Evolutionary conservation across 2,888 invertebrate genomes (phyloP), one percentile per base, ranked within the genome.

Genomic region (Bombylius major): DNA sequence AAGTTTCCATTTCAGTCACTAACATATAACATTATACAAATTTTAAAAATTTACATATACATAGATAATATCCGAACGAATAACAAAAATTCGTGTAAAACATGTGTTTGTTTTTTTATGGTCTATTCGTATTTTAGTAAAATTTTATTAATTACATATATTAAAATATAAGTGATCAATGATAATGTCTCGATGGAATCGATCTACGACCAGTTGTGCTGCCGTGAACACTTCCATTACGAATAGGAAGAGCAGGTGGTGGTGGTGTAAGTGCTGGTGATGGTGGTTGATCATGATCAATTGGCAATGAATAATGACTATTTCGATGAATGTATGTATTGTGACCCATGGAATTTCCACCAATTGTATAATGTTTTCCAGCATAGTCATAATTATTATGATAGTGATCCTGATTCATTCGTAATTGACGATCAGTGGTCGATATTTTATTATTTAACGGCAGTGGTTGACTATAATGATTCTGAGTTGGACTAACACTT

Each of bases 391-490:
- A 63, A 56, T 71, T 72, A 62, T 71, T 70, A 61, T 72, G 71
- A 57, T 71, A 72, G 56, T 70, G 70, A 62, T 72, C 72, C 68
- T 71, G 31, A 36, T 36, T 36, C 4, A 69, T 65, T 4, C 72
- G 66, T 7, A 70, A 64, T 55, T 68, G 68, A 5, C 67, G 65
- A 52, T 68, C 67, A 44, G 65, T 62, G 60, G 59, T 63, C 52
- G 65, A 62, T 56, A 60, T 66, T 56, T 63, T 63, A 55, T 58
- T 59, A 13, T 54, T 55, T 7, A 53, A 45, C 6, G 56, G 57
- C 13, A 70, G 64, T 8, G 73, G 72, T 58, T 73, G 73, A 59
- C 71, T 72, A 52, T 72, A 73, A 59, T 71, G 71, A 47, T 71
- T 69, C 56, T 71, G 70, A 53, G 56, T 59, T 66, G 60, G 11